A percentile compares a stretch with the other conserved stretches of the same genome.
Conservation (phyloP, 2,888 invertebrate genomes). For the Drosophila melanosoma region DNA sequence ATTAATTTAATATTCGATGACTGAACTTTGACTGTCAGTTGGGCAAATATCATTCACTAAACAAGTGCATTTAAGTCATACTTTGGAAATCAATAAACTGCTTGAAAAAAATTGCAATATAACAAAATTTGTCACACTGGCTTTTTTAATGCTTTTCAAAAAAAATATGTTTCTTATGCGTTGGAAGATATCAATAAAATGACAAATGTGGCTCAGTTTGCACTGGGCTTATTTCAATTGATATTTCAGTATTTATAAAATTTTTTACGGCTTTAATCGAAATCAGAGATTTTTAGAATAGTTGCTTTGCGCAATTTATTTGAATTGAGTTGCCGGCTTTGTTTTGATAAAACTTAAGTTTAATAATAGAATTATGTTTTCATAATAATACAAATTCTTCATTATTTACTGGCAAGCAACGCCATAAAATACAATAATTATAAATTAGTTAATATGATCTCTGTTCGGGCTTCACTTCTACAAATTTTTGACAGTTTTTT, state of each 20-base stretch:
- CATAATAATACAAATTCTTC: background rate
- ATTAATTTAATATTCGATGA: conserved; percentile 9
- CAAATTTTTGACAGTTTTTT: background rate
- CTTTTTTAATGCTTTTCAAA: background rate
- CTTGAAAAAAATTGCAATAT: background rate
- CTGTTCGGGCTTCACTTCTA: background rate
- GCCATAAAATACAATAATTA: background rate
- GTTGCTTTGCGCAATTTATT: no score
- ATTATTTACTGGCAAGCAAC: background rate
- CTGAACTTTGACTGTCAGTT: background rate
- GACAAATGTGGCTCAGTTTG: background rate
- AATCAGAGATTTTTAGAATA: background rate
- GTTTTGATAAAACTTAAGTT: background rate
- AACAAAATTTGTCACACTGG: background rate
- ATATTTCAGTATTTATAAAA: background rate
- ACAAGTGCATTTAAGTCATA: background rate
- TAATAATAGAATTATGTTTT: background rate
- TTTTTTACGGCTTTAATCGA: no score
- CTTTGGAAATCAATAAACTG: background rate
- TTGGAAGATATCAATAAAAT: background rate
- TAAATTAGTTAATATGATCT: background rate
- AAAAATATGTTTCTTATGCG: background rate
- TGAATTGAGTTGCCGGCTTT: background rate
- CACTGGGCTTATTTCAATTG: background rate
- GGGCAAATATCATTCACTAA: background rate